Conservation (phyloP, 2,797 vertebrate species). For the Amblyraja radiata region DNA sequence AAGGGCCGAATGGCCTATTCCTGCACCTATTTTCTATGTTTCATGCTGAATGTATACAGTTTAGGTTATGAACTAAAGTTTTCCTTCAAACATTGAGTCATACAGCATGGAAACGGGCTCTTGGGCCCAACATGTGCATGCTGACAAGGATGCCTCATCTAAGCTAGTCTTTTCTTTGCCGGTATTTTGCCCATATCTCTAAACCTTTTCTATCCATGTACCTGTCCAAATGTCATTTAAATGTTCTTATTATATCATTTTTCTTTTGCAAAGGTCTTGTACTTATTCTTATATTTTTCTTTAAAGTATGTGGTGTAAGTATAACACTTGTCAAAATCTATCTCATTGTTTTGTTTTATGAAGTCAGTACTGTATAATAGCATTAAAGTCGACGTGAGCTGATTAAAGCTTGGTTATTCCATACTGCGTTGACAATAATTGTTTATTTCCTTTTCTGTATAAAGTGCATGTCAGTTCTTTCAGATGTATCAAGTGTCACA, state of each 20-base stretch:
- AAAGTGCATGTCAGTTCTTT: not conserved
- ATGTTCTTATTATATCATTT: not conserved
- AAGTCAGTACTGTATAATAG: not conserved
- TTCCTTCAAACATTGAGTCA: too few species aligned
- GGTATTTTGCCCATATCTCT: too few species aligned
- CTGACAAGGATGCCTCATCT: too few species aligned
- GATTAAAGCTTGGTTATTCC: constrained; percentile 13
- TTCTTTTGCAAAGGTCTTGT: not conserved
- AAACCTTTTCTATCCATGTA: too few species aligned
- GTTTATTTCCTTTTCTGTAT: not conserved
- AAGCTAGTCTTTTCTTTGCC: too few species aligned
- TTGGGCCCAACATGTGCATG: too few species aligned
- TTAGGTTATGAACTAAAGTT: too few species aligned
- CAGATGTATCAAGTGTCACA: not conserved
- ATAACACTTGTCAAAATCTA: not conserved
- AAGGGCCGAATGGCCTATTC: too few species aligned
- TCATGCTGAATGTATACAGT: too few species aligned
- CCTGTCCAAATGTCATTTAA: too few species aligned
- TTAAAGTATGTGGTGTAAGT: not conserved
- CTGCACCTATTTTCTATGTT: too few species aligned
- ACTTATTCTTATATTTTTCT: not conserved
- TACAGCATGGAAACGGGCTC: too few species aligned
- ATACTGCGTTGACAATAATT: not conserved
- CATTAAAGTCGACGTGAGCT: not conserved
- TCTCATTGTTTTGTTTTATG: not conserved